phyloP scores from a whole-genome alignment of 1,140 invertebrate species.

The Rhopalosiphum padi region DNA sequence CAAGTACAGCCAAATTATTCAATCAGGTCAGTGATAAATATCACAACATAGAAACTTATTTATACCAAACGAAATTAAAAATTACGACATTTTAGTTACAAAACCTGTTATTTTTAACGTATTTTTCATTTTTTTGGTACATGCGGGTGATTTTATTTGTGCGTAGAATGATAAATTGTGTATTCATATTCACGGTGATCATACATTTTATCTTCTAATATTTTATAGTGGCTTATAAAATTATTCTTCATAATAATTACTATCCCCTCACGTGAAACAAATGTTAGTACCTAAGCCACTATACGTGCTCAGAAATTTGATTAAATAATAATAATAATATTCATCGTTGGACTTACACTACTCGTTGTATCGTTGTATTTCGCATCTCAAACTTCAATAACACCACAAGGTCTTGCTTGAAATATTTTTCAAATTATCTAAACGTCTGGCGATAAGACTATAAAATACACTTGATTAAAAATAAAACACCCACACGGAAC shows the following conservation, averaged over 20 bases:
- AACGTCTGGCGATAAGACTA: background rate
- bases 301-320: background rate
- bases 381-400: background rate
- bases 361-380: background rate
- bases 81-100: background rate
- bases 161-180: background rate
- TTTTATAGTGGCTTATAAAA: background rate
- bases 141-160: background rate
- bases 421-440: background rate
- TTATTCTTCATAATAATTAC: background rate
- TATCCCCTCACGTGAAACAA: background rate
- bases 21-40: background rate
- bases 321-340: background rate
- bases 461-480: background rate
- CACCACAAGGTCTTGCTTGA: background rate
- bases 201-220: background rate
- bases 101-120: background rate
- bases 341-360: background rate
- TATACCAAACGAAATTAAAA: background rate
- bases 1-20: background rate
- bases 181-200: background rate
- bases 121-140: background rate
- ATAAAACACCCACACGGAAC: background rate
- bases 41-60: background rate
- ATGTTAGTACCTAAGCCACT: background rate